Evolutionary conservation across 1,140 invertebrate species (phyloP).

Genomic region (Achatina immaculata): DNA sequence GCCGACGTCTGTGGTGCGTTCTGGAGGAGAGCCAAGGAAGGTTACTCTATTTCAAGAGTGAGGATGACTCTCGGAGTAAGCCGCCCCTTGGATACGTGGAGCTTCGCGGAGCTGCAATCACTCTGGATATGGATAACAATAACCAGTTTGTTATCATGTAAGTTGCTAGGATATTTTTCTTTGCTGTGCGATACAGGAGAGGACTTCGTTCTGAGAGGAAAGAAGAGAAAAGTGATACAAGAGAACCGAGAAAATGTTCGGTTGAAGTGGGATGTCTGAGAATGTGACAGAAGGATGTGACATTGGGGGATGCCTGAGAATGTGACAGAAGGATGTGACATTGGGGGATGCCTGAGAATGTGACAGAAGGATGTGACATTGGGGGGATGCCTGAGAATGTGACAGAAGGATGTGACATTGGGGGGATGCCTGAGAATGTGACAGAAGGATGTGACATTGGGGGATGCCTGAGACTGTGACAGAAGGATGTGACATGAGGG

Average conservation of each 20-base stretch:
- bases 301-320: not conserved
- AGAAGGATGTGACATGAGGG: not conserved
- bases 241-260: not conserved
- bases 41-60: slow-evolving; percentile 64
- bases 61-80: slow-evolving; percentile 55
- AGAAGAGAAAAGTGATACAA: not conserved
- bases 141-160: slow-evolving; percentile 72
- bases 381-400: too few species aligned
- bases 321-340: not conserved
- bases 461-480: not conserved
- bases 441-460: not conserved
- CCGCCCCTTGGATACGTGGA: slow-evolving; percentile 60
- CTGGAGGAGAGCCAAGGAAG: slow-evolving; percentile 68
- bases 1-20: slow-evolving; percentile 67
- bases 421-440: not conserved
- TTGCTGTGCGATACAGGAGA: not conserved
- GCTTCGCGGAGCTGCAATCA: slow-evolving; percentile 67
- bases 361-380: too few species aligned
- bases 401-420: not conserved
- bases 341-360: too few species aligned
- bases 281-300: not conserved
- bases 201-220: not conserved
- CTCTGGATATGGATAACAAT: slow-evolving; percentile 65
- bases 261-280: not conserved
- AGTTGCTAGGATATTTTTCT: slow-evolving; percentile 47